These are phyloP conservation scores for Cryptotermes secundus DNA, from an alignment of 1,140 invertebrate species.

Conservation along the genomic window DNA sequence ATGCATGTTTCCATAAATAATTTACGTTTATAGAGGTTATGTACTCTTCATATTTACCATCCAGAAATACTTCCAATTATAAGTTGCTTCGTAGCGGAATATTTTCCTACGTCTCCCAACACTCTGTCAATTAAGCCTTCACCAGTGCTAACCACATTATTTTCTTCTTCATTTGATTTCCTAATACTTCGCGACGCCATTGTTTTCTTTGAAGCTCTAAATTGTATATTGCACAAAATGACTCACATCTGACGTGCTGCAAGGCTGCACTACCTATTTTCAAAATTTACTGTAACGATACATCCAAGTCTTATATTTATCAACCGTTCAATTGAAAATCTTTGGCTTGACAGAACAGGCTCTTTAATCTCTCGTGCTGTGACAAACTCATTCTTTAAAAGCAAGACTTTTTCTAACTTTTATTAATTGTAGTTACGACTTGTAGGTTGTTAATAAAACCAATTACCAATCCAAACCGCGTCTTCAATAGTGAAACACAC, in stretches of 20 bases:
- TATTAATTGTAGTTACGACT: too few species aligned
- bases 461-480: too few species aligned
- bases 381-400: too few species aligned
- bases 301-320: neutral
- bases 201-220: neutral
- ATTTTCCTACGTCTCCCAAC: constrained; percentile 75
- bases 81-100: constrained; percentile 83
- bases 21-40: too few species aligned
- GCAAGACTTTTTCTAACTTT: too few species aligned
- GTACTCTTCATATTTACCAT: constrained; percentile 73
- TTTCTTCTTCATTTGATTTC: constrained; percentile 43
- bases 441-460: too few species aligned
- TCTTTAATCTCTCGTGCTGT: too few species aligned
- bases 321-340: neutral
- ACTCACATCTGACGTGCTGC: neutral
- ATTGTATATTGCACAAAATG: neutral
- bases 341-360: neutral
- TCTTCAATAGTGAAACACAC: too few species aligned
- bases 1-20: neutral
- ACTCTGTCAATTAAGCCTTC: constrained; percentile 69
- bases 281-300: neutral
- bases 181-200: neutral
- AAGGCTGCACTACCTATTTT: neutral
- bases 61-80: constrained; percentile 81
- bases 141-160: constrained; percentile 49